phyloP scores from a whole-genome alignment of 2,113 vertebrate species.

The Pomatorhinus ruficollis region DNA sequence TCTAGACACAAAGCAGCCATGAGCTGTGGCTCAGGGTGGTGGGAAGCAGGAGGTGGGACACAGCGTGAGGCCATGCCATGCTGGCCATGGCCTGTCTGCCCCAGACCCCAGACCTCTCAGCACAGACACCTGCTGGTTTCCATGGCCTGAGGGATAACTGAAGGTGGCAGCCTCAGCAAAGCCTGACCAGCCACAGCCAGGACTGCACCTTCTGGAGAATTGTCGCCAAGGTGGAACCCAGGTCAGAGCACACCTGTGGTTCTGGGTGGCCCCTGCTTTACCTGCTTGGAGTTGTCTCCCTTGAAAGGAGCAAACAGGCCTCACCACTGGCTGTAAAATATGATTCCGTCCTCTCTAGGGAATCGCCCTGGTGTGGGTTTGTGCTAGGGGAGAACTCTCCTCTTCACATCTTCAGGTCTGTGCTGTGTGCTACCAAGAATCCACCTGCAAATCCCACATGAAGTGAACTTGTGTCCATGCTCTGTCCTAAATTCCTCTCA shows the following conservation, averaged over 20 bases:
- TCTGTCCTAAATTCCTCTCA: neutral
- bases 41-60: neutral
- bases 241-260: neutral
- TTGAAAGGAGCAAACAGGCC: neutral
- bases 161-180: neutral
- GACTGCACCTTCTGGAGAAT: neutral
- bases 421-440: neutral
- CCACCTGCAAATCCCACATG: neutral
- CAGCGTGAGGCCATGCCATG: accelerated
- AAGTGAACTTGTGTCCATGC: neutral
- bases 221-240: neutral
- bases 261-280: neutral
- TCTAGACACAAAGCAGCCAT: neutral
- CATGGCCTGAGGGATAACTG: neutral
- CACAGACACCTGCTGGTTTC: neutral
- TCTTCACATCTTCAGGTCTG: neutral
- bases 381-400: neutral
- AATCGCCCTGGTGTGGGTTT: neutral
- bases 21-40: neutral
- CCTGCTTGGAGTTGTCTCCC: accelerated
- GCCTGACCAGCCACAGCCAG: neutral
- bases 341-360: neutral
- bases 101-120: neutral
- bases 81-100: neutral
- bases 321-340: accelerated